Evolutionary conservation across 2,797 vertebrate species (phyloP), one percentile per base, ranked within the genome.

Genomic region (Myotis daubentonii): DNA sequence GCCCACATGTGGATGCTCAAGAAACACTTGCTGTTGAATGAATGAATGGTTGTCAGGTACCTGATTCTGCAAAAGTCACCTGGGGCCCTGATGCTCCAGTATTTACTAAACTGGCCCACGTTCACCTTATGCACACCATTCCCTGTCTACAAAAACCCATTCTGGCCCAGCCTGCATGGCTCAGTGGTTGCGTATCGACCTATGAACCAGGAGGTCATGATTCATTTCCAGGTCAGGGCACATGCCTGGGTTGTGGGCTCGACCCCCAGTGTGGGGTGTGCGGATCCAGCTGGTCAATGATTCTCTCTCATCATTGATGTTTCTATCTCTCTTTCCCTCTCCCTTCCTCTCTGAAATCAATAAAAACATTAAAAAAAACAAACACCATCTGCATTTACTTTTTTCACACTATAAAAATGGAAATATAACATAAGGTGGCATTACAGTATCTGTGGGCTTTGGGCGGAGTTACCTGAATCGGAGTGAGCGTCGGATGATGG

Each of bases 391-490:
- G 8, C 41, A 36, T 5, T 22, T 60, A 41, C n/a, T n/a, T 57
- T 22, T 68, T 10, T 60, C 80, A 89, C 9, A 36, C 5, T 36
- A n/a, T 13, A 57, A 23, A 60, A 80, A 72, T 6, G 28, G 8
- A 60, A 83, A 70, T 25, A 13, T 10, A n/a, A 33, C 4, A 1
- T 3, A 36, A 55, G 25, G 20, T 7, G 23, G 20, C 0, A 41
- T 62, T 28, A 25, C 36, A 80, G 68, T 23, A 15, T 5, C 72
- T 2, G 4, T 2, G 15, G 66, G 36, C 9, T 66, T 33, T 60
- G 0, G 23, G 22, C 3, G n/a, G 51, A 82, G 92, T 98, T 97
- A 99, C 99, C 99, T 99, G 98, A 99, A 99, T 95, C 99, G 99
- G 16, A 99, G 96, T 13, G 98, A 99, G 28, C 98, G 98, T 36